Base-by-base conservation (phyloP, 2,113 vertebrate species). In the Sprattus sprattus region DNA sequence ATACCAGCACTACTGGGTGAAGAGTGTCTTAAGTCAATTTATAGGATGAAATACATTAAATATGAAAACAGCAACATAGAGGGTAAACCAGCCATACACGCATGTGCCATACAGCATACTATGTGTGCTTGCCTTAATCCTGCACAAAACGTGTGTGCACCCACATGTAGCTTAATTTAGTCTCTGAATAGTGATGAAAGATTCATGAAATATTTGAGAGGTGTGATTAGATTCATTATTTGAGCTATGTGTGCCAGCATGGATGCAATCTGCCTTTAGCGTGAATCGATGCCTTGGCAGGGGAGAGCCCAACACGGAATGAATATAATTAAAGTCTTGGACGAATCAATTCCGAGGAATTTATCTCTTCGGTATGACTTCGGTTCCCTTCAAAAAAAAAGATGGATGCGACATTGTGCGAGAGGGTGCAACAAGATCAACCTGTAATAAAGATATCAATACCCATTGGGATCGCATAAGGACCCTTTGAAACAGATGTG, bases 321-420 rank as follows among this genome's bases (percentile, higher is more conserved):
- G 90, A 57, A 87, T 82, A 39, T 86, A 89, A 91, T 91, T 89
- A 91, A 92, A 91, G 81, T 85, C 47, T 81, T 83, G 85, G 82
- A 39, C 60, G 44, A 54, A 92, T 91, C 89, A 88, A 93, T 90
- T 89, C 60, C 45, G 81, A 81, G n/a, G 25, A 82, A 82, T 45
- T 86, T 64, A 81, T 86, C 84, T 39, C n/a, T 82, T 88, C 28
- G 45, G 86, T 91, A 85, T 88, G 90, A 88, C 90, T 89, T 90
- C 84, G 81, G 81, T 22, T 6, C 84, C 39, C 83, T 44, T 47
- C 32, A 78, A 86, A 88, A 86, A 85, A 87, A 5, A 78, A 39
- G 71, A 78, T 78, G 32, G 32, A 78, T 78, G 71, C 28, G 13
- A 16, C 71, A 78, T 16, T 78, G 28, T 78, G 71, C 5, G 28